phyloP scores from a whole-genome alignment of 2,797 vertebrate species.

The Gila robusta region DNA sequence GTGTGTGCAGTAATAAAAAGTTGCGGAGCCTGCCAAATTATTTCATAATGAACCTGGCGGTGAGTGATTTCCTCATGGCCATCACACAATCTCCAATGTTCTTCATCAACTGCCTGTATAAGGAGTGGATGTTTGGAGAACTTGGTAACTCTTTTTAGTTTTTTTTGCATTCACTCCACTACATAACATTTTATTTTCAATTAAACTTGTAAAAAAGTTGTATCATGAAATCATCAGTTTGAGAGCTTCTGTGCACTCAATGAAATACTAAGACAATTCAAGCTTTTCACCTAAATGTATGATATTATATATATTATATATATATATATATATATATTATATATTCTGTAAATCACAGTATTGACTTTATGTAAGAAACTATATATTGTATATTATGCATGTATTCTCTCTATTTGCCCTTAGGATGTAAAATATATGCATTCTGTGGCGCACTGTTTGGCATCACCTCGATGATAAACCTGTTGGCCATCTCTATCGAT shows the following conservation, averaged over 20 bases:
- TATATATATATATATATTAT: too few relatives aligned
- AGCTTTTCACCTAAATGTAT: not conserved
- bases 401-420: not conserved
- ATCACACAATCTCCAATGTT: constrained; percentile 91
- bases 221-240: not conserved
- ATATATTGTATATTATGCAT: not conserved
- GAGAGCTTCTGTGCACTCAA: too few relatives aligned
- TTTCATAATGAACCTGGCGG: constrained; percentile 90
- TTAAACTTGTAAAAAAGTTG: not conserved
- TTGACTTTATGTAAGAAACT: too few relatives aligned
- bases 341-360: not conserved
- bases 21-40: constrained; percentile 88
- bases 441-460: constrained; percentile 95
- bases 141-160: constrained; percentile 77
- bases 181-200: not conserved
- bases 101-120: constrained; percentile 91
- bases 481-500: constrained; percentile 92
- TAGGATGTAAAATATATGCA: constrained; percentile 89
- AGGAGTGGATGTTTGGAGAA: constrained; percentile 91
- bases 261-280: not conserved
- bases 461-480: constrained; percentile 94
- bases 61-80: constrained; percentile 94
- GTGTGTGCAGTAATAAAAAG: constrained; percentile 83
- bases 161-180: not conserved
- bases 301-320: too few relatives aligned